These are phyloP conservation scores for Vulpes vulpes DNA, from an alignment of 2,113 vertebrate species.

Conservation along the genomic window DNA sequence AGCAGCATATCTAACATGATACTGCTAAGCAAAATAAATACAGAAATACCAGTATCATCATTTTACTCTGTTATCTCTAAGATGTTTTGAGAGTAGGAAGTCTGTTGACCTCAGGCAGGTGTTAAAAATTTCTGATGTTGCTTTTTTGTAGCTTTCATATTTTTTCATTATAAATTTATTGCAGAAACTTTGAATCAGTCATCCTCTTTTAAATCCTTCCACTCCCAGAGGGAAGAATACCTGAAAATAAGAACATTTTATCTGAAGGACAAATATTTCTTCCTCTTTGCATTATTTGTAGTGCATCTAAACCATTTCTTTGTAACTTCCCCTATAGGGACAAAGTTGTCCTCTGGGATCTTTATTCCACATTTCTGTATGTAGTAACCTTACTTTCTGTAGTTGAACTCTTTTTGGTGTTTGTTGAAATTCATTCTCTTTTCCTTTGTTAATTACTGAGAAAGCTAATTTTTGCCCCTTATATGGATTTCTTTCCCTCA, in stretches of 20 bases:
- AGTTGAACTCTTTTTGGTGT: background rate
- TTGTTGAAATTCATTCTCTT: conserved; percentile 42
- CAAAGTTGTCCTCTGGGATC: background rate
- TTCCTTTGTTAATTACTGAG: conserved; percentile 29
- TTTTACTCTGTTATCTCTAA: conserved; percentile 15
- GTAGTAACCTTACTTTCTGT: background rate
- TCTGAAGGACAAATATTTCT: background rate
- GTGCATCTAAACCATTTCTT: conserved; percentile 20
- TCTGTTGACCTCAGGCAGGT: background rate
- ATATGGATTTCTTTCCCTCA: background rate
- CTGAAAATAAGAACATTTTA: background rate
- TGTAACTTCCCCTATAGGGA: conserved; percentile 5
- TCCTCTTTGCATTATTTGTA: background rate
- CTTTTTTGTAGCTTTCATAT: background rate
- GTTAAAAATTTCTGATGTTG: conserved; percentile 50
- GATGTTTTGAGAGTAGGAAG: conserved; percentile 21
- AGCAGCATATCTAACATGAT: background rate
- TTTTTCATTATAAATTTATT: background rate
- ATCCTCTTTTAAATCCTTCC: background rate
- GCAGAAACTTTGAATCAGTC: conserved; percentile 32
- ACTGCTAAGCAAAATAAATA: conserved; percentile 38
- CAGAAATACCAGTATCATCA: background rate
- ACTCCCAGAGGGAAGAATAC: background rate
- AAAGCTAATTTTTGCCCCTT: background rate
- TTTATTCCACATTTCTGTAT: background rate